Evolutionary conservation across 2,888 invertebrate species (phyloP).

Genomic region (Melieria crassipennis): DNA sequence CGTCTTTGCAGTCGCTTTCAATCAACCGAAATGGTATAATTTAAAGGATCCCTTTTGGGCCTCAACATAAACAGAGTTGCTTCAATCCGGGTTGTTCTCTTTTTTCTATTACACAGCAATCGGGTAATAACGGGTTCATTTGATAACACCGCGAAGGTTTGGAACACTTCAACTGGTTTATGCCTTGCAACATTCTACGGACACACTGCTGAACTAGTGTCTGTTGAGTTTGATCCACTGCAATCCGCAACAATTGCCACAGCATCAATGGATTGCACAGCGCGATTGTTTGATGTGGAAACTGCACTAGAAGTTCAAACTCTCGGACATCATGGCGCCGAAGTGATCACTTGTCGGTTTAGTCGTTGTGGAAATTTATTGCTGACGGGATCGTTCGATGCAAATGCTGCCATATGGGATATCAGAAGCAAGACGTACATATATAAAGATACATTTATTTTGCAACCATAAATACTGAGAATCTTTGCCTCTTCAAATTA

Average conservation of each 20-base stretch:
- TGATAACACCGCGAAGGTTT: conserved; percentile 80
- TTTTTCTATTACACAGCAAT: conserved; percentile 67
- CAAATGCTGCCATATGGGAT: conserved; percentile 81
- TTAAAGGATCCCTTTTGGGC: neutral
- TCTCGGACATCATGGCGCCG: conserved; percentile 77
- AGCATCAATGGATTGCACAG: conserved; percentile 80
- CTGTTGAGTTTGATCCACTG: conserved; percentile 73
- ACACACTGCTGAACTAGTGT: conserved; percentile 79
- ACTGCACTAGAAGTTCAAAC: conserved; percentile 74
- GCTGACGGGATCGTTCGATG: conserved; percentile 84
- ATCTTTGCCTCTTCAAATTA: conserved; percentile 49
- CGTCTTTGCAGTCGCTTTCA: conserved; percentile 82
- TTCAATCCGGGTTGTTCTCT: neutral
- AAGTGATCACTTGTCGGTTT: conserved; percentile 79
- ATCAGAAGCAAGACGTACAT: conserved; percentile 71
- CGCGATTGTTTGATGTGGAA: conserved; percentile 75
- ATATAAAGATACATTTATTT: neutral
- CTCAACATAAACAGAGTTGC: too few species aligned
- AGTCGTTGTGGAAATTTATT: conserved; percentile 75
- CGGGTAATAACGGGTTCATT: conserved; percentile 82
- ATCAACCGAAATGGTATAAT: conserved; percentile 78
- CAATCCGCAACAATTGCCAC: conserved; percentile 73
- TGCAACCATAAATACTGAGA: neutral
- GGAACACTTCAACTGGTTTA: conserved; percentile 75
- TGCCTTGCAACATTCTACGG: conserved; percentile 78